Evolutionary conservation across 2,113 vertebrate genomes (phyloP).

Genomic region (Nyctibius bracteatus): DNA sequence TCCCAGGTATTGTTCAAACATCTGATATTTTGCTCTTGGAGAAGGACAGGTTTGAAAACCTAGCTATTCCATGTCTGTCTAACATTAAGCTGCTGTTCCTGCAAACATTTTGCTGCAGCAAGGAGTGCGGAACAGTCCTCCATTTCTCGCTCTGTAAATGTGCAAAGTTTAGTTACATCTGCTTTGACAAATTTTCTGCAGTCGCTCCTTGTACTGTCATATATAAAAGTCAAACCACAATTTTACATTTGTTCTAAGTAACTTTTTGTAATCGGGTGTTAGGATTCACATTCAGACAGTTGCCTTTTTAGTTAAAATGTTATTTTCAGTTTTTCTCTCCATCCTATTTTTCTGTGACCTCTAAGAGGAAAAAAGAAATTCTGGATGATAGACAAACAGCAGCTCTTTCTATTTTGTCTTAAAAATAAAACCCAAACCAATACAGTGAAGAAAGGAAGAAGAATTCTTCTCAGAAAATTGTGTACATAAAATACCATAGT

Average conservation of each 20-base stretch:
- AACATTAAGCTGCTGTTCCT: neutral
- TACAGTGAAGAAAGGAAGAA: neutral
- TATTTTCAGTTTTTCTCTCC: neutral
- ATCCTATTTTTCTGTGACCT: slow-evolving; percentile 21
- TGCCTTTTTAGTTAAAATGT: neutral
- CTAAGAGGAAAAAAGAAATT: neutral
- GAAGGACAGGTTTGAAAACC: neutral
- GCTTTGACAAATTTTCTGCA: neutral
- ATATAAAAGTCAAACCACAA: neutral
- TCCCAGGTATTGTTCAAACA: neutral
- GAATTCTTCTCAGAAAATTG: slow-evolving; percentile 54
- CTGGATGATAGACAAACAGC: slow-evolving; percentile 31
- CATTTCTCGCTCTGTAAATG: neutral
- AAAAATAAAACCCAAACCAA: neutral
- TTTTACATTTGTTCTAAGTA: neutral
- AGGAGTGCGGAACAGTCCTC: neutral
- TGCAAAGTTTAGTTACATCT: neutral
- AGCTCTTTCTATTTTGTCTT: slow-evolving; percentile 15
- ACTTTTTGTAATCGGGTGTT: neutral
- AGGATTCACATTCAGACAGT: neutral
- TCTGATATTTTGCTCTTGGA: neutral
- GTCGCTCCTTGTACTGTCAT: neutral
- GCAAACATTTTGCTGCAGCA: neutral
- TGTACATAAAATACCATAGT: slow-evolving; percentile 49
- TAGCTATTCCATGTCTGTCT: neutral